Percentiles rank a stretch among this genome's conserved stretches.
Evolutionary conservation across 1,140 invertebrate genomes (phyloP).

Genomic region (Phymastichus coffea): DNA sequence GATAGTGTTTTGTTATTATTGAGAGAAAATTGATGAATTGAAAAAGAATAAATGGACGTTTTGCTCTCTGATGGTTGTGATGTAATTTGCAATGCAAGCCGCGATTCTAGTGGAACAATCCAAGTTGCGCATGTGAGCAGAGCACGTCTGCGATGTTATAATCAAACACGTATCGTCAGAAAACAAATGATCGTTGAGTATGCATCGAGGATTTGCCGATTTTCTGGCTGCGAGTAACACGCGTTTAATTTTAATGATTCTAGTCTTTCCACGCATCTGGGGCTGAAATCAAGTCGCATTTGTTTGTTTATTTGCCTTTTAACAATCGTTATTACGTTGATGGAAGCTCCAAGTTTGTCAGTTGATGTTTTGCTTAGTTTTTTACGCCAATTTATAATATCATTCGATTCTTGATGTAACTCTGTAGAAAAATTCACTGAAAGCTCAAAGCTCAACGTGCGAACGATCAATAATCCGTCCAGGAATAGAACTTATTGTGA

Average conservation of each 20-base stretch:
- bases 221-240: conserved; percentile 23
- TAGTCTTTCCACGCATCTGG: conserved; percentile 49
- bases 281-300: conserved; percentile 37
- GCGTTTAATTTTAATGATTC: conserved; percentile 49
- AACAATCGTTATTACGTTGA: conserved; percentile 24
- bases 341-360: conserved; percentile 40
- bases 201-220: conserved; percentile 14
- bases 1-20: too few species aligned
- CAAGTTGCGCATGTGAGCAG: too few species aligned
- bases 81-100: too few species aligned
- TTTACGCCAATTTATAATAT: conserved; percentile 25
- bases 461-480: conserved; percentile 15
- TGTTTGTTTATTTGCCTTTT: conserved; percentile 16
- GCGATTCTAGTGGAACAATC: too few species aligned
- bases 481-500: conserved; percentile 23
- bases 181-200: conserved; percentile 19
- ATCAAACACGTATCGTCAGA: conserved; percentile 25
- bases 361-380: conserved; percentile 44
- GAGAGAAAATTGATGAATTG: too few species aligned
- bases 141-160: too few species aligned
- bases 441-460: too few species aligned
- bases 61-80: too few species aligned
- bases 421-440: conserved; percentile 13
- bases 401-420: conserved; percentile 18
- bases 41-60: too few species aligned